phyloP scores from a whole-genome alignment of 1,140 invertebrate species.

The Leptinotarsa lineolata region DNA sequence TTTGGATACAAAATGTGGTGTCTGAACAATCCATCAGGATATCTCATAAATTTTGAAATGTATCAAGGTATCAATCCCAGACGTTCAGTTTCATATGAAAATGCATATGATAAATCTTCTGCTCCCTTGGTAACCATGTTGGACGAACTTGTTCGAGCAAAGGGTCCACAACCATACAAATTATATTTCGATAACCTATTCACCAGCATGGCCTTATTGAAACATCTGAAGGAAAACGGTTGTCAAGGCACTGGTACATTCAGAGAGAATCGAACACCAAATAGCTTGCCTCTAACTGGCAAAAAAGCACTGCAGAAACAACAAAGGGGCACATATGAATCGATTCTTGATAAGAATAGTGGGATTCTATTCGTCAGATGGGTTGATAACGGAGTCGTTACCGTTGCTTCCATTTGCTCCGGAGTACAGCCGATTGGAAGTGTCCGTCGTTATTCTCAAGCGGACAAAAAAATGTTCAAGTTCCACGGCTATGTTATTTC shows the following conservation, averaged over 20 bases:
- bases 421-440: constrained; percentile 39
- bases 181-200: constrained; percentile 27
- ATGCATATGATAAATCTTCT: not conserved
- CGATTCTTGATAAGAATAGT: constrained; percentile 24
- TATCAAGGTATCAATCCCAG: constrained; percentile 15
- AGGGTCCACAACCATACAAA: not conserved
- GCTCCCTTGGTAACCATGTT: not conserved
- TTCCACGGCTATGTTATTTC: constrained; percentile 49
- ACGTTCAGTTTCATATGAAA: not conserved
- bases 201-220: constrained; percentile 5
- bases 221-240: constrained; percentile 10
- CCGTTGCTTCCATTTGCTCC: constrained; percentile 24
- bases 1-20: constrained; percentile 39
- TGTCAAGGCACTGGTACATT: constrained; percentile 11
- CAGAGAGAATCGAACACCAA: constrained; percentile 25
- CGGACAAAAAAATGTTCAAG: constrained; percentile 52
- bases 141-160: not conserved
- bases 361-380: constrained; percentile 38
- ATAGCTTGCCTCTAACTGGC: constrained; percentile 9
- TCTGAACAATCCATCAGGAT: constrained; percentile 16
- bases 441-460: constrained; percentile 52
- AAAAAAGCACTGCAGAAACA: constrained; percentile 22
- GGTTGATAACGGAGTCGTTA: constrained; percentile 18
- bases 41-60: constrained; percentile 17
- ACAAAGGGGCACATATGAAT: constrained; percentile 4